Base-by-base conservation (phyloP, 2,797 vertebrate genomes). In the Pristis pectinata region DNA sequence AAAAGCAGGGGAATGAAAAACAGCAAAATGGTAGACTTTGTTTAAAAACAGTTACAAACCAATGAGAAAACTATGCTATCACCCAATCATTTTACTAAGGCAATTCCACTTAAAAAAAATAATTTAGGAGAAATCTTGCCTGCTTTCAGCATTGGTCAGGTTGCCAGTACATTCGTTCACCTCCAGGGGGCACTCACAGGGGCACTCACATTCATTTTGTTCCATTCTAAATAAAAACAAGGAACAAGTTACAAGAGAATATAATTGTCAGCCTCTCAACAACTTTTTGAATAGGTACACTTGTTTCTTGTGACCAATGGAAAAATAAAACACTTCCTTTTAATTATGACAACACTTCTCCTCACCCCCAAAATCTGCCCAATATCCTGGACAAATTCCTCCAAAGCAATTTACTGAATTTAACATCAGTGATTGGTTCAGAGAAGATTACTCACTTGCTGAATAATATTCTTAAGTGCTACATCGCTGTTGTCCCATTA, bases 81-180 rank as follows among this genome's bases (percentile, higher is more conserved):
- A 56, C 49, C n/a, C 82, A 59, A 37, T 17, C 13, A 37, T 61
- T 61, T 89, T 89, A 89, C 85, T 34, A 61, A 4, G 56, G 19
- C 85, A 10, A 27, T 41, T 24, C 2, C 59, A 91, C 24, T 3
- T 91, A 17, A 91, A 91, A 41, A 87, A 80, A 41, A 89, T n/a
- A 89, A 37, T 10, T 72, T 64, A n/a, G 7, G 49, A 74, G 34
- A 27, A 34, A 37, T 94, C 97, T 96, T 96, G 99, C 99, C 99
- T 97, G 98, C 98, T 99, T 95, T 99, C 99, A 0, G 98, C 98
- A 0, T 98, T 99, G 89, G 98, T 99, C 96, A 99, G 98, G 96
- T 99, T 99, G 96, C 99, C 99, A 0, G 99, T 99, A 89, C 99
- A 99, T 95, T 99, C 99, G 0, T 99, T 99, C 95, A 99, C 98